Percentiles rank a stretch among this genome's conserved stretches.
Conservation (phyloP, 2,113 vertebrate species). For the Nicator chloris region DNA sequence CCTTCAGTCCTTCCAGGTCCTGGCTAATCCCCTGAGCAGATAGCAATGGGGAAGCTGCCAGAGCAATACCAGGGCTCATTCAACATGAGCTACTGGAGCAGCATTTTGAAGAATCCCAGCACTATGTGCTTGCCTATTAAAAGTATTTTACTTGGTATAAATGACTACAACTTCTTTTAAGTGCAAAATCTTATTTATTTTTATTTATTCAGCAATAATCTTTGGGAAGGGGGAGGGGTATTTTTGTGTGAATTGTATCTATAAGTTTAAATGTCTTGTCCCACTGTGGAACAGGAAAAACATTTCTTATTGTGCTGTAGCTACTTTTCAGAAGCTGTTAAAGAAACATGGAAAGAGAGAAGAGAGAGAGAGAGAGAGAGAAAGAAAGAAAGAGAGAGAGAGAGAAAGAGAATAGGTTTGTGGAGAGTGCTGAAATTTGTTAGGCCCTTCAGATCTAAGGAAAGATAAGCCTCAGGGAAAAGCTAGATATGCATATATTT, state of each 20-base stretch:
- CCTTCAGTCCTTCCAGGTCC: not conserved
- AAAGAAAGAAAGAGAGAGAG: accelerated
- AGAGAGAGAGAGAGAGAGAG: not conserved
- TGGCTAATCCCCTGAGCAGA: not conserved
- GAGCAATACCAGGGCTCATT: not conserved
- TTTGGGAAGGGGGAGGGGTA: not conserved
- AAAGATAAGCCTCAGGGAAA: constrained; percentile 18
- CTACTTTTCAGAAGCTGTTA: not conserved
- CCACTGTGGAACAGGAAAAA: not conserved
- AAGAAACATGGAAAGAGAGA: not conserved
- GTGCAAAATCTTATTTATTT: not conserved
- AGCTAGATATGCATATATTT: constrained; percentile 20
- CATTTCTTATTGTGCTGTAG: not conserved
- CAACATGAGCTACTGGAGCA: not conserved
- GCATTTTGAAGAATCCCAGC: not conserved
- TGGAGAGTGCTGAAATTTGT: not conserved
- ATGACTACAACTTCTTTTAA: not conserved
- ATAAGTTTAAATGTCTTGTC: not conserved
- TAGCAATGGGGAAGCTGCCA: not conserved
- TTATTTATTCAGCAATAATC: not conserved
- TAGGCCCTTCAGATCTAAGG: not conserved
- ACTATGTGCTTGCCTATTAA: not conserved
- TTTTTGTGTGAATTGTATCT: not conserved
- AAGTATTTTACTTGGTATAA: not conserved
- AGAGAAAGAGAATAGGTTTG: not conserved